Evolutionary conservation across 2,888 invertebrate genomes (phyloP), one percentile per base, ranked within the genome.

Genomic region (Cheilosia variabilis): DNA sequence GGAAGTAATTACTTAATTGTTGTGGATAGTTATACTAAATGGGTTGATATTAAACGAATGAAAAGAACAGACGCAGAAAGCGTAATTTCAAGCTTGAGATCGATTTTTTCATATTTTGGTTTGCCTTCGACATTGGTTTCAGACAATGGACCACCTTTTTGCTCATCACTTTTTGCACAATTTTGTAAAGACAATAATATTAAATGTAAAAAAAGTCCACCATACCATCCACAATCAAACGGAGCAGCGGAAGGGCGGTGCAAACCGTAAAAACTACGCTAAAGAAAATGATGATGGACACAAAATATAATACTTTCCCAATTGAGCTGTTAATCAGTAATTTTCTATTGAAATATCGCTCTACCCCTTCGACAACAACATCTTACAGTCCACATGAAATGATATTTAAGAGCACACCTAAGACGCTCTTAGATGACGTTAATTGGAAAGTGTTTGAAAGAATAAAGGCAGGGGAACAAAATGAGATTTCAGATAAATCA

Each of bases 51-150:
- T 0, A 63, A 50, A 19, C 2, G 53, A 24, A 66, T 86, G 62
- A 63, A 58, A 43, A 55, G 1, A 10, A 86, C 66, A 43, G 34
- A 34, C 34, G 9, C 9, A 10, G 34, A 34, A 10, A 34, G 2
- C 34, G 2, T 34, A 34, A 34, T 34, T 34, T 34, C 34, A 34
- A 34, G 9, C 2, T 34, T 34, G 1, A 34, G 34, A 34, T 34
- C 34, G 34, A 34, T 34, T 34, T 66, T 71, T 31, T 65, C 65
- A 47, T 24, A 88, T n/a, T 88, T 87, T 71, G 88, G 88, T 1
- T 27, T 88, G 15, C 87, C 88, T 9, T 83, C 65, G 24, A 24
- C 72, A 9, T 52, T 88, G 9, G 88, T 88, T 4, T 87, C 88
- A 0, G 87, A 47, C 19, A 50, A 50, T 50, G 22, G 50, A 9